phyloP scores from a whole-genome alignment of 2,113 vertebrate genomes.

The Channa maculata region DNA sequence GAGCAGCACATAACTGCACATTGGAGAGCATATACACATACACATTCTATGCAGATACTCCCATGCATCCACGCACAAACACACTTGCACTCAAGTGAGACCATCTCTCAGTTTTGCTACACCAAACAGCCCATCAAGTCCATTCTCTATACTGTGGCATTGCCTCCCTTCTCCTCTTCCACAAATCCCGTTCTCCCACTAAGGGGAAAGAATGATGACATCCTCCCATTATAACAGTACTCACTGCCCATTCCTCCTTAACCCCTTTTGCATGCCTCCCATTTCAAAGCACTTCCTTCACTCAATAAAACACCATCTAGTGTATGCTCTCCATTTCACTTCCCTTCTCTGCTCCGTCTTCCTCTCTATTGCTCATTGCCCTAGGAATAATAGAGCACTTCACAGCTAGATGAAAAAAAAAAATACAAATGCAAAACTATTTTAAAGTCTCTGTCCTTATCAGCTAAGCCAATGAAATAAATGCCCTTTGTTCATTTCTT shows the following conservation, averaged over 20 bases:
- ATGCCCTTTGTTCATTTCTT: slow-evolving; percentile 38
- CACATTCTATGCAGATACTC: slow-evolving; percentile 18
- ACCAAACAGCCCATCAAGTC: slow-evolving; percentile 72
- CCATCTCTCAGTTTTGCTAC: slow-evolving; percentile 49
- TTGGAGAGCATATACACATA: background rate
- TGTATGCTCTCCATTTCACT: background rate
- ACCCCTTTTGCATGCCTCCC: slow-evolving; percentile 34
- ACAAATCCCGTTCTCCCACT: slow-evolving; percentile 45
- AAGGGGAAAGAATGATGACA: slow-evolving; percentile 68
- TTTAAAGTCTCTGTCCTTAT: slow-evolving; percentile 15
- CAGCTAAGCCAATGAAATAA: slow-evolving; percentile 44
- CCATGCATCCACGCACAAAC: slow-evolving; percentile 37
- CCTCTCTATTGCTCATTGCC: background rate
- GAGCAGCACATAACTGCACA: slow-evolving; percentile 23
- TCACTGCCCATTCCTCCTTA: slow-evolving; percentile 36
- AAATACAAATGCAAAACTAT: slow-evolving; percentile 4
- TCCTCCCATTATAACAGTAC: slow-evolving; percentile 55
- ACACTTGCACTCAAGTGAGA: slow-evolving; percentile 30
- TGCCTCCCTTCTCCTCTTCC: slow-evolving; percentile 27
- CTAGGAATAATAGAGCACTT: background rate
- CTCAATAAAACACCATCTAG: slow-evolving; percentile 56
- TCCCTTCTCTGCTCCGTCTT: slow-evolving; percentile 17
- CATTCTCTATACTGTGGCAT: slow-evolving; percentile 56
- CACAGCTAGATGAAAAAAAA: background rate
- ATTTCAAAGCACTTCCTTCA: slow-evolving; percentile 57